Evolutionary conservation across 2,888 invertebrate species (phyloP).

Genomic region (Rotaria macrura): DNA sequence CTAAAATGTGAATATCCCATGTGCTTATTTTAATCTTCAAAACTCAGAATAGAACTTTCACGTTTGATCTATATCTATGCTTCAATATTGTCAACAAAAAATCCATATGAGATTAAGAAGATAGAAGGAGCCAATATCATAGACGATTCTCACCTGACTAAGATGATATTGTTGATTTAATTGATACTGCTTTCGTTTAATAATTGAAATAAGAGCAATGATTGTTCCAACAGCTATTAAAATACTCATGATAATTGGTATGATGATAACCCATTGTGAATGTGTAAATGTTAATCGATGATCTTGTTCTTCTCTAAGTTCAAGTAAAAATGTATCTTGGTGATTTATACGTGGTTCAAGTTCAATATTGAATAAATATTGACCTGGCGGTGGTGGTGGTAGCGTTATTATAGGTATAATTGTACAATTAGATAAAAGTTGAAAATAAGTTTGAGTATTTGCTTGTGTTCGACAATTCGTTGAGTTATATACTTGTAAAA

Average conservation of each 20-base stretch:
- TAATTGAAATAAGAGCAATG: background rate
- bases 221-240: background rate
- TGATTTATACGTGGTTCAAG: background rate
- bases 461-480: background rate
- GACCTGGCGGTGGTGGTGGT: background rate
- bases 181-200: background rate
- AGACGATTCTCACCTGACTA: background rate
- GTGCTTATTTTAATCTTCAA: too few species aligned
- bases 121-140: too few species aligned
- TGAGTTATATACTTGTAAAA: background rate
- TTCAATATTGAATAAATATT: background rate
- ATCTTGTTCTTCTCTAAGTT: background rate
- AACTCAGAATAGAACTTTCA: too few species aligned
- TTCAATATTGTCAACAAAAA: too few species aligned
- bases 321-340: constrained; percentile 7
- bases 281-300: background rate
- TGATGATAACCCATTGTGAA: background rate
- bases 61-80: too few species aligned
- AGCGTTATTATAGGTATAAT: background rate
- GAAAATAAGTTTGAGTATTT: background rate
- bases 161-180: background rate
- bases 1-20: too few species aligned
- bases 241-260: background rate
- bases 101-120: too few species aligned
- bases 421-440: constrained; percentile 5